A percentile compares a stretch with the other conserved stretches of the same genome.
phyloP scores from a whole-genome alignment of 2,888 invertebrate genomes.

The Tiliacea aurago region DNA sequence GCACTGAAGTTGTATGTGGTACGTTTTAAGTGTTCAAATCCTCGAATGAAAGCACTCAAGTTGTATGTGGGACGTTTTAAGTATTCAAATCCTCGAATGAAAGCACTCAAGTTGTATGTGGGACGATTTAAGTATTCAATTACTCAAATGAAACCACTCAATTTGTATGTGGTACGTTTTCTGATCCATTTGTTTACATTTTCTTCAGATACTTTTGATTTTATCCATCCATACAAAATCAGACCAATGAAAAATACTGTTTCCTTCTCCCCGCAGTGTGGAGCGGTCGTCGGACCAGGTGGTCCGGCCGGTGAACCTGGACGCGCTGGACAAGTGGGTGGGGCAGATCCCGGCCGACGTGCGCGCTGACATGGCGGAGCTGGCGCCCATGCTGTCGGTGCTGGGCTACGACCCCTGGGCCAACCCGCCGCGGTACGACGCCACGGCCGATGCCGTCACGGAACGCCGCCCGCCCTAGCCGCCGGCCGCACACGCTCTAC shows the following conservation, averaged over 20 bases:
- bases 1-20: too few species aligned
- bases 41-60: too few species aligned
- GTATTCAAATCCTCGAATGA: too few species aligned
- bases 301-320: constrained; percentile 99
- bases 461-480: constrained; percentile 63
- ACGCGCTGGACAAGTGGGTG: constrained; percentile 98
- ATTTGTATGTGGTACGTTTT: background rate
- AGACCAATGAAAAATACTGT: background rate
- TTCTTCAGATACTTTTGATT: background rate
- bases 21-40: too few species aligned
- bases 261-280: constrained; percentile 91
- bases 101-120: too few species aligned
- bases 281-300: constrained; percentile 99
- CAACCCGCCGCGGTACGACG: constrained; percentile 98
- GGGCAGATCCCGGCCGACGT: constrained; percentile 97
- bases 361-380: constrained; percentile 96
- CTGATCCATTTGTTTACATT: background rate
- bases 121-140: background rate
- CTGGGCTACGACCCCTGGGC: constrained; percentile 98
- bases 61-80: too few species aligned
- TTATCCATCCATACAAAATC: background rate
- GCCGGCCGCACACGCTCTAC: constrained; percentile 33
- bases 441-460: constrained; percentile 84
- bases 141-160: background rate
- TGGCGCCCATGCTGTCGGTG: constrained; percentile 98